Conservation (phyloP, 2,888 invertebrate species). For the Griposia aprilina region DNA sequence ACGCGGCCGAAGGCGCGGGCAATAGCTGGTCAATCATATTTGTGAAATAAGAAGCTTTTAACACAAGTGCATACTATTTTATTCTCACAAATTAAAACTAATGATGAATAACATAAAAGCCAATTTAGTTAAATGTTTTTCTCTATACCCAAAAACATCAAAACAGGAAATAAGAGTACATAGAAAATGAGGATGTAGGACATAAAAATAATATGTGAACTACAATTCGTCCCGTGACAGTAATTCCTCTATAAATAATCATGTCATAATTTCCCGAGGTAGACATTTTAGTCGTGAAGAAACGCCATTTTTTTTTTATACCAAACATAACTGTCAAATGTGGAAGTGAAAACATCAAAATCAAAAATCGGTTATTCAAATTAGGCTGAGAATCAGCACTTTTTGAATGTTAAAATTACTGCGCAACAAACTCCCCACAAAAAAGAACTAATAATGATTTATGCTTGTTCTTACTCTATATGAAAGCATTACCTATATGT, state of each 20-base stretch:
- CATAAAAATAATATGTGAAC: slow-evolving; percentile 29
- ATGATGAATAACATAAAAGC: background rate
- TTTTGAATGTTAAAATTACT: too few relatives aligned
- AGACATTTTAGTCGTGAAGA: slow-evolving; percentile 17
- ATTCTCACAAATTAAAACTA: background rate
- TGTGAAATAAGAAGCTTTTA: background rate
- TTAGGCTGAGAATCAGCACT: too few relatives aligned
- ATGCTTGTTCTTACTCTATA: background rate
- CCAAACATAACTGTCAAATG: too few relatives aligned
- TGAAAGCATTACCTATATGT: background rate
- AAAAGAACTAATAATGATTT: background rate
- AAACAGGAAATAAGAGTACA: background rate
- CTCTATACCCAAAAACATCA: background rate
- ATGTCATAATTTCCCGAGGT: slow-evolving; percentile 27
- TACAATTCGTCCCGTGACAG: slow-evolving; percentile 16
- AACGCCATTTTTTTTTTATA: background rate
- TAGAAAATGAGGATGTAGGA: slow-evolving; percentile 12
- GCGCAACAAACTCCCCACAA: too few relatives aligned
- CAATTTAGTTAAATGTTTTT: background rate
- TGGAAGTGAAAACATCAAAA: too few relatives aligned
- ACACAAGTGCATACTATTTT: background rate
- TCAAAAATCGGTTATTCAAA: too few relatives aligned
- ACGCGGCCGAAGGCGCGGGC: background rate
- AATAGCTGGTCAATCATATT: background rate
- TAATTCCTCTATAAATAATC: slow-evolving; percentile 32